Percentiles rank a stretch among this genome's conserved stretches.
Evolutionary conservation across 2,797 vertebrate species (phyloP).

Genomic region (Cheirogaleus major): DNA sequence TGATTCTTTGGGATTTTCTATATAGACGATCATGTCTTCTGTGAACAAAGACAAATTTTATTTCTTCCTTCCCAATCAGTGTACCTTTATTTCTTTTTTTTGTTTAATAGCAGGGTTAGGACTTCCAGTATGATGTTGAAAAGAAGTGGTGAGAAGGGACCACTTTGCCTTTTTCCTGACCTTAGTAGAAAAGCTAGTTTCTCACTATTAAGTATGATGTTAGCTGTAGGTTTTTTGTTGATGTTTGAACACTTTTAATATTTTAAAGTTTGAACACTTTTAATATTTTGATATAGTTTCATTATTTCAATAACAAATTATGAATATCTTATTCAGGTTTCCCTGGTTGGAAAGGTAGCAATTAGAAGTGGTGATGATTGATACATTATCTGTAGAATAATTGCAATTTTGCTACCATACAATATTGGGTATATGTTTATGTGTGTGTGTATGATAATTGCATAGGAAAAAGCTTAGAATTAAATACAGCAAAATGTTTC

Average conservation of each 20-base stretch:
- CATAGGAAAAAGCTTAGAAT: neutral
- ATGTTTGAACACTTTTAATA: constrained; percentile 8
- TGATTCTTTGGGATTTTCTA: neutral
- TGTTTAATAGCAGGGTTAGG: neutral
- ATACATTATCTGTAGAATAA: neutral
- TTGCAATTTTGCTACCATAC: neutral
- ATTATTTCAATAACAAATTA: neutral
- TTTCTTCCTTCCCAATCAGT: neutral
- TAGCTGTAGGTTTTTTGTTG: neutral
- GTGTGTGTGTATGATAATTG: neutral
- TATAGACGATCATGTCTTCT: neutral
- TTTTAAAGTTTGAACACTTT: neutral
- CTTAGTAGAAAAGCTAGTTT: neutral
- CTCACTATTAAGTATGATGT: neutral
- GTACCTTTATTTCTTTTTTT: neutral
- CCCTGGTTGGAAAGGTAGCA: neutral
- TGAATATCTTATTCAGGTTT: neutral
- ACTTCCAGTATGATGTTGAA: neutral
- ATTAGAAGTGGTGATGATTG: neutral
- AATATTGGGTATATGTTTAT: neutral
- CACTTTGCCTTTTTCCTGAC: neutral
- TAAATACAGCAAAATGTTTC: neutral
- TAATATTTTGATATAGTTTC: neutral
- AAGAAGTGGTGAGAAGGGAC: neutral
- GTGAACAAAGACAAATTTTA: neutral